Percentiles rank a stretch among this genome's conserved stretches.
Conservation (phyloP, 1,140 invertebrate species). For the Cyphomyrmex costatus region DNA sequence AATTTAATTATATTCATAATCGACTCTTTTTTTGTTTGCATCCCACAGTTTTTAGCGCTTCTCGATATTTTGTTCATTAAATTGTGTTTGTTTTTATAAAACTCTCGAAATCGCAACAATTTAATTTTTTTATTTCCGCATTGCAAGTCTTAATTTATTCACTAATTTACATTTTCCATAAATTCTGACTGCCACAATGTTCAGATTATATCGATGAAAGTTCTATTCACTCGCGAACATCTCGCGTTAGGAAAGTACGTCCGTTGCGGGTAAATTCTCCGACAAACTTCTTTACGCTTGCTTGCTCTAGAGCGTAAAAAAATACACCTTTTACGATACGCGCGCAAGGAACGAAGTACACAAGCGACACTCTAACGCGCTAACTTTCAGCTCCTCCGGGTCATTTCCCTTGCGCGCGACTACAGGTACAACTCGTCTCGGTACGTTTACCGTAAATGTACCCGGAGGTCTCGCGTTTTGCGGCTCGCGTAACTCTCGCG, state of each 20-base stretch:
- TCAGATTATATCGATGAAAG: background rate
- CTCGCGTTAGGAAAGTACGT: background rate
- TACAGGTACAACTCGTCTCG: conserved; percentile 37
- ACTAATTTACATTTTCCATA: conserved; percentile 36
- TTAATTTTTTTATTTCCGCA: conserved; percentile 11
- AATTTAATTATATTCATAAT: conserved; percentile 12
- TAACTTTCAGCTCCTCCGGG: conserved; percentile 44
- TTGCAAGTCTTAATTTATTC: background rate
- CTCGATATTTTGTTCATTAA: background rate
- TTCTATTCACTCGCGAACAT: conserved; percentile 6
- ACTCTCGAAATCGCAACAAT: background rate
- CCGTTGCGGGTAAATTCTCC: conserved; percentile 12
- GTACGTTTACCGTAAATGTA: conserved; percentile 37
- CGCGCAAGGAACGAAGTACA: conserved; percentile 15
- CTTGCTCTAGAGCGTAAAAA: conserved; percentile 32
- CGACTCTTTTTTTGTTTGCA: background rate
- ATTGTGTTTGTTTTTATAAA: conserved; percentile 10
- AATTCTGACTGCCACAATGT: background rate
- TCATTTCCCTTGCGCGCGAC: conserved; percentile 28
- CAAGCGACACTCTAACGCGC: conserved; percentile 40
- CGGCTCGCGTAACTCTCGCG: conserved; percentile 58
- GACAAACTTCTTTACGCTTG: conserved; percentile 10
- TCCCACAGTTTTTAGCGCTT: background rate
- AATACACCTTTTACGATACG: conserved; percentile 4
- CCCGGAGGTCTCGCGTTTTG: conserved; percentile 49